Percentiles rank a stretch among this genome's conserved stretches.
phyloP scores from a whole-genome alignment of 37 sponge, comb jelly and placozoan genomes.

The Ephydatia muelleri region DNA sequence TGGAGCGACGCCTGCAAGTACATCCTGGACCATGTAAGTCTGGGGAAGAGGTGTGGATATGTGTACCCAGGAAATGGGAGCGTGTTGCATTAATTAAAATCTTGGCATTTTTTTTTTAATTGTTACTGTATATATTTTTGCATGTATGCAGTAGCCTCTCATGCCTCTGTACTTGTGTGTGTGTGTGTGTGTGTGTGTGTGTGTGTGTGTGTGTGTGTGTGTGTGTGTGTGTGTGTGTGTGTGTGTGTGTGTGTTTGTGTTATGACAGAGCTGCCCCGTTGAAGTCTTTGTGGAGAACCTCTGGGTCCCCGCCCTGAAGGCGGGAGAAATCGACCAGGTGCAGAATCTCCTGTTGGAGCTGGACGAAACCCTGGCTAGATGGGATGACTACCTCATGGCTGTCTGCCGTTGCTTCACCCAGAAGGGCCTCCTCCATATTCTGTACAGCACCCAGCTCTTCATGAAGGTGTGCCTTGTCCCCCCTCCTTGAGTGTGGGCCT shows the following conservation, averaged over 20 bases:
- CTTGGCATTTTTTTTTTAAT: too few species aligned
- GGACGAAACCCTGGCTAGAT: slow-evolving; percentile 57
- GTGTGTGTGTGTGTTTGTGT: too few species aligned
- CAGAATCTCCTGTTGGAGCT: slow-evolving; percentile 45
- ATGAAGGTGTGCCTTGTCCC: slow-evolving; percentile 72
- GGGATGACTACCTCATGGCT: slow-evolving; percentile 78
- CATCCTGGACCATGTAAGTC: slow-evolving; percentile 70
- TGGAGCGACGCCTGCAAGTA: slow-evolving; percentile 73
- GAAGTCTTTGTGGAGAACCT: slow-evolving; percentile 85
- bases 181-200: too few species aligned
- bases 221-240: too few species aligned
- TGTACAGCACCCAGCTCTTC: slow-evolving; percentile 79
- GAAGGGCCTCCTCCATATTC: slow-evolving; percentile 51
- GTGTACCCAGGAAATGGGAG: background rate
- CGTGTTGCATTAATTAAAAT: too few species aligned
- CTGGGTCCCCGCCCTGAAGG: slow-evolving; percentile 76
- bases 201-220: too few species aligned
- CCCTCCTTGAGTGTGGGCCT: too few species aligned
- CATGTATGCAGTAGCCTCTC: too few species aligned
- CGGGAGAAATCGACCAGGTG: slow-evolving; percentile 48
- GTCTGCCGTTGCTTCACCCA: slow-evolving; percentile 67
- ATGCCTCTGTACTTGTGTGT: too few species aligned
- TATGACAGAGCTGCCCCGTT: slow-evolving; percentile 59
- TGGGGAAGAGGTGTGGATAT: too few species aligned
- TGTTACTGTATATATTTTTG: too few species aligned